phyloP scores from a whole-genome alignment of 2,888 invertebrate genomes.

The Orchesella flavescens region DNA sequence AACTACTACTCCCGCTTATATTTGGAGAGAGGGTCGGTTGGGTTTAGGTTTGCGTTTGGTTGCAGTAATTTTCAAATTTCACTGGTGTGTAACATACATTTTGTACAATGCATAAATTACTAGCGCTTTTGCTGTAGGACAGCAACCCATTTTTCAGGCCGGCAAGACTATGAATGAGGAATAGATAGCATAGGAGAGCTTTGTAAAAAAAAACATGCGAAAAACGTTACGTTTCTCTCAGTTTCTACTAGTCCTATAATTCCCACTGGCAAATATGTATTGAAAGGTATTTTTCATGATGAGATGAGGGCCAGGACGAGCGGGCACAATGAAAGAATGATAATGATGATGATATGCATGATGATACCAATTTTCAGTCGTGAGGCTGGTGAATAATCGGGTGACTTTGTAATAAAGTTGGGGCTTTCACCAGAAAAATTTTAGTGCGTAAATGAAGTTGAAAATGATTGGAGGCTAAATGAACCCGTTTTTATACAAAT shows the following conservation, averaged over 20 bases:
- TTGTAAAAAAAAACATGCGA: no score
- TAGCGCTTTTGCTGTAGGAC: not conserved
- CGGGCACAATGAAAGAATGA: not conserved
- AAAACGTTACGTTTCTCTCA: no score
- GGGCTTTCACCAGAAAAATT: not conserved
- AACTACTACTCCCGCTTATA: not conserved
- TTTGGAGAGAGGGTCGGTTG: not conserved
- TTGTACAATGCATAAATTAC: slow-evolving; percentile 9
- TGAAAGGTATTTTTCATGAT: not conserved
- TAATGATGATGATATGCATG: not conserved
- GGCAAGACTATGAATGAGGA: no score
- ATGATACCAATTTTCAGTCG: not conserved
- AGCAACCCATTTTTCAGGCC: no score
- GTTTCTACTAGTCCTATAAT: not conserved
- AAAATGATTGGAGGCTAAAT: no score
- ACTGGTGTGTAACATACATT: not conserved
- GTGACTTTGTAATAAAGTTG: slow-evolving; percentile 10
- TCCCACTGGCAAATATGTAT: not conserved
- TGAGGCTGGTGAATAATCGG: not conserved
- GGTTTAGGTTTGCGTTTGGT: no score
- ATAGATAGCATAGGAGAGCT: no score
- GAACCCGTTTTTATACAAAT: no score
- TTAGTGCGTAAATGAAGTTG: slow-evolving; percentile 1
- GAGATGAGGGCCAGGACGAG: not conserved
- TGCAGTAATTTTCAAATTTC: slow-evolving; percentile 12